phyloP scores from a whole-genome alignment of 2,797 vertebrate species.

The Melanogrammus aeglefinus region DNA sequence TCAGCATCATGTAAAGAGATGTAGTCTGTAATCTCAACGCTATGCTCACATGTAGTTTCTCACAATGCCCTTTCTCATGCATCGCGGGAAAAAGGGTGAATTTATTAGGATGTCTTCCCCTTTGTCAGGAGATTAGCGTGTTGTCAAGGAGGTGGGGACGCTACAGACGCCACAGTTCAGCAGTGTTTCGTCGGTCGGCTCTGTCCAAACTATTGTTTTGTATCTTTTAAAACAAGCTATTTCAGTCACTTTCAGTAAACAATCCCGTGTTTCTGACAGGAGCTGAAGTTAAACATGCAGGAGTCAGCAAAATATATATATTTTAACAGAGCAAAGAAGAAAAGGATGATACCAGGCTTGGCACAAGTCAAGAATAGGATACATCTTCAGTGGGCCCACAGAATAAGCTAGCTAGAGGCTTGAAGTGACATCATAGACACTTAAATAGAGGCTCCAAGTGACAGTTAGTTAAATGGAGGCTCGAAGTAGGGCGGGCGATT shows the following conservation, averaged over 20 bases:
- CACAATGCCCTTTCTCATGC: background rate
- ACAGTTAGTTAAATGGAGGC: no score
- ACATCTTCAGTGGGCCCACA: background rate
- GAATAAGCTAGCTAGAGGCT: background rate
- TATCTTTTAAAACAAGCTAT: background rate
- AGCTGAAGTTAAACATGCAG: background rate
- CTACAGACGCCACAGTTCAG: background rate
- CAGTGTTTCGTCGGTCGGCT: background rate
- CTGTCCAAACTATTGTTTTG: background rate
- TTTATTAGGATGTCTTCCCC: background rate
- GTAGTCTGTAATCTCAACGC: background rate
- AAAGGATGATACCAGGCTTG: background rate
- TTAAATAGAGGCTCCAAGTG: background rate
- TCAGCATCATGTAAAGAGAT: no score
- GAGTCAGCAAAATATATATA: background rate
- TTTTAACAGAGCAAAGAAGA: background rate
- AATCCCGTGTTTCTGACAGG: background rate
- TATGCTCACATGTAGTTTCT: background rate
- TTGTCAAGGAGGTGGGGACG: background rate
- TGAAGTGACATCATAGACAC: background rate
- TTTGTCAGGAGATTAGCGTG: background rate
- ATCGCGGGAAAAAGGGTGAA: background rate
- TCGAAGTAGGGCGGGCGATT: no score
- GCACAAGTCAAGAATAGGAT: background rate
- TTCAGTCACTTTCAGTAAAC: background rate